A percentile compares a stretch with the other conserved stretches of the same genome.
phyloP scores from a whole-genome alignment of 2,113 vertebrate species.

The Eurystomus gularis region DNA sequence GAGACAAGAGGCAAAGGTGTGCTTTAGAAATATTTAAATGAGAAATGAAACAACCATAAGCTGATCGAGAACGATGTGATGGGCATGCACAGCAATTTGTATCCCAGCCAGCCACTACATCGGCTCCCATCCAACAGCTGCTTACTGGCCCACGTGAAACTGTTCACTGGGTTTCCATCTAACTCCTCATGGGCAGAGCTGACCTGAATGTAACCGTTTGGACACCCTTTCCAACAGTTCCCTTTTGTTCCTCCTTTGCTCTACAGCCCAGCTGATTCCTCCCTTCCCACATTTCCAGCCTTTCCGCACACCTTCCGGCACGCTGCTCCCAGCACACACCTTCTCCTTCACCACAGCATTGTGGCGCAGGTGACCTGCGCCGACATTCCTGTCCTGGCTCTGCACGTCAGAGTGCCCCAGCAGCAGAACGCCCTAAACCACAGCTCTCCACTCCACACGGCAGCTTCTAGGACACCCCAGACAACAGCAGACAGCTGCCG shows the following conservation, averaged over 20 bases:
- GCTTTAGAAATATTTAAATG: not conserved
- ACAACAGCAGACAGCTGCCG: not conserved
- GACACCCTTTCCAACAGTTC: not conserved
- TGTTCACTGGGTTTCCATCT: not conserved
- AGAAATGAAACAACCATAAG: not conserved
- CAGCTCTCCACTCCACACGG: not conserved
- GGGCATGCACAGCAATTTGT: not conserved
- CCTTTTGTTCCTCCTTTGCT: too few species aligned
- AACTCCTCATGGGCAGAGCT: not conserved
- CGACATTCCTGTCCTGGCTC: not conserved
- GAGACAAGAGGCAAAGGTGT: not conserved
- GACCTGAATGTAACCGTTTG: not conserved
- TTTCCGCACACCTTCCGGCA: not conserved
- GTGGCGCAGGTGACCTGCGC: not conserved
- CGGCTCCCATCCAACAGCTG: not conserved
- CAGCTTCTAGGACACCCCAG: not conserved
- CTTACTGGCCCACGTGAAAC: not conserved
- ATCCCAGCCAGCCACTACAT: not conserved
- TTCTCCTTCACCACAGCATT: not conserved
- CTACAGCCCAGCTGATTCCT: not conserved
- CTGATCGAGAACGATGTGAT: not conserved
- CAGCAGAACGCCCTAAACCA: not conserved
- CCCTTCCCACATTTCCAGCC: not conserved
- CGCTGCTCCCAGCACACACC: not conserved
- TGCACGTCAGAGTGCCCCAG: not conserved